Base-by-base conservation (phyloP, 2,113 vertebrate genomes). In the Lipotes vexillifer region DNA sequence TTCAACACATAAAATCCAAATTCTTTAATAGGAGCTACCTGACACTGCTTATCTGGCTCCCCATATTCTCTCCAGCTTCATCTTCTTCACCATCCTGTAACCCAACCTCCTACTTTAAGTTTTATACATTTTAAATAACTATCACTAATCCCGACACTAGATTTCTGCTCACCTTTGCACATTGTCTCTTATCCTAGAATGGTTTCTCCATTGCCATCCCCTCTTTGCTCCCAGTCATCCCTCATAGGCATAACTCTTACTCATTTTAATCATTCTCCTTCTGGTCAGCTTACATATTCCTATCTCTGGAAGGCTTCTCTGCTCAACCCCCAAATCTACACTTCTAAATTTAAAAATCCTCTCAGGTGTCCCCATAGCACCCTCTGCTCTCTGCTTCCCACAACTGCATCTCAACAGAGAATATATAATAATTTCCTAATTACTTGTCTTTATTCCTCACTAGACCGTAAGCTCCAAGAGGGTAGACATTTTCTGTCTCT, bases 41-140 rank as follows among this genome's bases (percentile, higher is more conserved):
- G 57, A n/a, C 12, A 66, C 5, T 59, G 8, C 23, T 36, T 5
- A 59, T 21, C 11, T 83, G 9, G 2, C 4, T 41, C 17, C 14
- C 12, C 10, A 33, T 21, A 23, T 18, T 52, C 31, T 91, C 33
- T 66, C 13, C 6, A 44, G 27, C 11, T 69, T 77, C 5, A 27
- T 59, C 8, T 49, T 75, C 46, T 36, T n/a, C 0, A 33, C 33
- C 12, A 77, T 31, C 8, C 23, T 29, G 13, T 2, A 68, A 36
- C 0, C 0, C 1, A 15, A 31, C 3, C 2, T 78, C 8, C 7
- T 27, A 36, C 49, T 66, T 20, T 57, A n/a, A 63, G 6, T 80
- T 83, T 61, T 20, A 80, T 12, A 27, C 4, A 49, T 65, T 27
- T 23, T 84, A 74, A 75, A 57, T 81, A 74, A 23, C 44, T 41